These are phyloP conservation scores for Morone chrysops DNA, from an alignment of 2,113 vertebrate genomes.

Conservation along the genomic window DNA sequence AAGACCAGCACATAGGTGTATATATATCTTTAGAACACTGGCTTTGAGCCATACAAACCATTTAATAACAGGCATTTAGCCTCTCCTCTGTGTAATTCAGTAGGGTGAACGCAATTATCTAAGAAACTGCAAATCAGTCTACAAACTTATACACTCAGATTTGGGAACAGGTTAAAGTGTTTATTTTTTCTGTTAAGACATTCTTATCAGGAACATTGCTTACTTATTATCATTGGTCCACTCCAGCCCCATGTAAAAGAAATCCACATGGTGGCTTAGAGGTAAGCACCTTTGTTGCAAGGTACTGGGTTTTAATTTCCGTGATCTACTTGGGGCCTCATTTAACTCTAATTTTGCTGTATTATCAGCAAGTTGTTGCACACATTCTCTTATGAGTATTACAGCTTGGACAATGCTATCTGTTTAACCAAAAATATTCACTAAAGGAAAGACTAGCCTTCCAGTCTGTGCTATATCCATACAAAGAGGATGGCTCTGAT, in stretches of 20 bases:
- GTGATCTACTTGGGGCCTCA: neutral
- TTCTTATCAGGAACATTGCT: neutral
- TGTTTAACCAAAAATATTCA: conserved; percentile 25
- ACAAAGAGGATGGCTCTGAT: conserved; percentile 19
- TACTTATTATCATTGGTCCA: neutral
- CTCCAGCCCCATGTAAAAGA: neutral
- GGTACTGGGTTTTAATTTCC: neutral
- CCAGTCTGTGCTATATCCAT: conserved; percentile 1
- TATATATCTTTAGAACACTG: conserved; percentile 8
- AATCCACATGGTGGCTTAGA: neutral
- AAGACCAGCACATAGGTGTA: neutral
- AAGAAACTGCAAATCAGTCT: conserved; percentile 23
- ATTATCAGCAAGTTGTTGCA: conserved; percentile 27
- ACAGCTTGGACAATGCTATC: conserved; percentile 14
- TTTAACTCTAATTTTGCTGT: conserved; percentile 17
- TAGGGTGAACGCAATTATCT: conserved; percentile 8
- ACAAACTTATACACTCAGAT: neutral
- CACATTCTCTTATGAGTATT: conserved; percentile 20
- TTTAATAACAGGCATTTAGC: conserved; percentile 27
- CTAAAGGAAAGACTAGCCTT: neutral
- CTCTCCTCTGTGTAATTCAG: conserved; percentile 8
- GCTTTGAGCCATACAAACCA: conserved; percentile 5
- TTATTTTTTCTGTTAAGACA: neutral
- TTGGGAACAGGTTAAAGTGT: neutral
- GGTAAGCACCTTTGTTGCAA: neutral